Evolutionary conservation across 2,113 vertebrate genomes (phyloP).

Genomic region (Pseudopipra pipra): DNA sequence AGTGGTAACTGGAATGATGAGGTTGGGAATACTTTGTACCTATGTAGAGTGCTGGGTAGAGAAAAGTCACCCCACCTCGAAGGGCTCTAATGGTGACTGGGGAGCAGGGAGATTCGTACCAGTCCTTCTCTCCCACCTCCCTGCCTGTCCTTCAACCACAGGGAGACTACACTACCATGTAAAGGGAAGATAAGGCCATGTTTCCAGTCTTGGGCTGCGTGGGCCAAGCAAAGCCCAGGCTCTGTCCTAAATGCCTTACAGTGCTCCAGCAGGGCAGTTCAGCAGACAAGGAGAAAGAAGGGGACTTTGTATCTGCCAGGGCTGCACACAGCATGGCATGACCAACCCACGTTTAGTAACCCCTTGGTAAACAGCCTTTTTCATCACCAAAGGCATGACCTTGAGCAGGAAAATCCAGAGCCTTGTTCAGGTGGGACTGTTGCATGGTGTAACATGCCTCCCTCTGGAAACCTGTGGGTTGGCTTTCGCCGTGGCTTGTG

Average conservation of each 20-base stretch:
- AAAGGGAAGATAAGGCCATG: background rate
- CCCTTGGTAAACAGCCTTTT: background rate
- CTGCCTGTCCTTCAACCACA: background rate
- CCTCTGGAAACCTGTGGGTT: background rate
- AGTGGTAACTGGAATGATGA: background rate
- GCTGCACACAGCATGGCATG: background rate
- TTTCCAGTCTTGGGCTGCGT: background rate
- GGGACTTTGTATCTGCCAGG: background rate
- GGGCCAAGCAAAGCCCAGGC: rapidly evolving
- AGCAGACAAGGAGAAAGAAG: background rate
- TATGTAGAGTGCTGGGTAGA: background rate
- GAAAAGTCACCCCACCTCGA: rapidly evolving
- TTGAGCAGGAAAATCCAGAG: background rate
- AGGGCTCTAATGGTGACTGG: background rate
- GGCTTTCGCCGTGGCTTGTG: background rate
- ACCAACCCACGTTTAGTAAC: background rate
- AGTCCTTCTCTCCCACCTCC: background rate
- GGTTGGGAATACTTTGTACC: background rate
- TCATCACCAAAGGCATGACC: background rate
- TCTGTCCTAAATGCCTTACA: background rate
- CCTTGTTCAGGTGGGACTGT: rapidly evolving
- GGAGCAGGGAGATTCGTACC: background rate
- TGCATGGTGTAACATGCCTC: rapidly evolving
- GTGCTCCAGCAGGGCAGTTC: background rate
- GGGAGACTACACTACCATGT: background rate